These are phyloP conservation scores for Abrostola triplasia DNA, from an alignment of 2,888 invertebrate species.

Conservation along the genomic window DNA sequence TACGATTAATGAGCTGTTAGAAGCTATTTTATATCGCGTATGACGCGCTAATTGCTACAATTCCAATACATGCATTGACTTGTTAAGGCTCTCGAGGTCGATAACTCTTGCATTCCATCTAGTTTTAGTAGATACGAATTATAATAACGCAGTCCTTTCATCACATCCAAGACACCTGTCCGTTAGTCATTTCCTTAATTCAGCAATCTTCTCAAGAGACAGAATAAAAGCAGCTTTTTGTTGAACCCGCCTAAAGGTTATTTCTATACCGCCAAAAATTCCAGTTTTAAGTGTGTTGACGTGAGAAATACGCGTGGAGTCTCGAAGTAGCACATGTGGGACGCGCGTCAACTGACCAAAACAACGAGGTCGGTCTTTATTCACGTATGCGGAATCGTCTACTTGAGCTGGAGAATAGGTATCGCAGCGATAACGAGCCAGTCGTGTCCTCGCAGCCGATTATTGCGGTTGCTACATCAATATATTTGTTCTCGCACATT, in stretches of 20 bases:
- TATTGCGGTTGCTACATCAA: conserved; percentile 83
- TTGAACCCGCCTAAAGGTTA: conserved; percentile 32
- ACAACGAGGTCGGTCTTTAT: conserved; percentile 78
- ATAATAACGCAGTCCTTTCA: conserved; percentile 10
- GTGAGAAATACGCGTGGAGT: conserved; percentile 67
- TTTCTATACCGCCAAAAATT: conserved; percentile 40
- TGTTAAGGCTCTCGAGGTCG: conserved; percentile 59
- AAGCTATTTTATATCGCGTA: conserved; percentile 64
- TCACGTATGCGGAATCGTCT: conserved; percentile 77
- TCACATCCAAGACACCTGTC: conserved; percentile 36
- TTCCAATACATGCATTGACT: conserved; percentile 66
- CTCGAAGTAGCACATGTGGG: conserved; percentile 71
- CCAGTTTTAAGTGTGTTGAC: conserved; percentile 56
- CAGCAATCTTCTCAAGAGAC: conserved; percentile 23
- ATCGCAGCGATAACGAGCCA: conserved; percentile 84
- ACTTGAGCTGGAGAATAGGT: conserved; percentile 81
- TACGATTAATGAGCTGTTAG: conserved; percentile 65
- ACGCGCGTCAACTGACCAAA: conserved; percentile 81
- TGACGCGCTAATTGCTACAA: conserved; percentile 64
- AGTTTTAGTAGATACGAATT: conserved; percentile 29
- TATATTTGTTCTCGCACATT: conserved; percentile 67
- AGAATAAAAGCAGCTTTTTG: conserved; percentile 43
- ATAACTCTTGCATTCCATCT: conserved; percentile 49
- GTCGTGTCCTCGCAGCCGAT: conserved; percentile 85
- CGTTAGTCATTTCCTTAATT: conserved; percentile 24